Base-by-base conservation (phyloP, 2,797 vertebrate species). In the Gallinago solitaria region DNA sequence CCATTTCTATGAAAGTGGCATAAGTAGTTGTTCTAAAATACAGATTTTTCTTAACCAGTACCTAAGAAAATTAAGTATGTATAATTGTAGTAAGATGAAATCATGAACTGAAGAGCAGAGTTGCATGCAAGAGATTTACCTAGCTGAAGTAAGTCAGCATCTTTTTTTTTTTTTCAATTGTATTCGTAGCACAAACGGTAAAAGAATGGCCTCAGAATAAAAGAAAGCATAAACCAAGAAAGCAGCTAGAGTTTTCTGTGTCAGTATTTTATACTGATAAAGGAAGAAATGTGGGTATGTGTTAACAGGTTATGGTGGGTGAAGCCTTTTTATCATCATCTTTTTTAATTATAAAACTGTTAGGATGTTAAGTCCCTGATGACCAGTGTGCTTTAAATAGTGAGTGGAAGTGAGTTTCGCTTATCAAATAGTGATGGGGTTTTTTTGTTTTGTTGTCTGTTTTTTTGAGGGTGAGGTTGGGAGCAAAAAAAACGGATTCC, bases 181-280 rank as follows among this genome's bases (percentile, higher is more conserved):
- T 18, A 6, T 65, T 68, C 95, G n/a, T 71, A 98, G 98, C 93
- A 53, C 97, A 78, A 51, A 69, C 95, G 23, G 16, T 63, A 37
- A 96, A 94, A 93, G 89, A 97, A n/a, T 76, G 90, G 86, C 18
- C 63, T 27, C n/a, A 20, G 68, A 89, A 37, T 45, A 95, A 67
- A 85, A 97, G 80, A 63, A 96, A 96, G 60, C 54, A 27, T 61
- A 97, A 94, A 64, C 20, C 51, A 45, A 97, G 89, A 81, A 97
- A 85, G 77, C 76, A 73, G 16, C 47, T 60, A n/a, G 93, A 91
- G 41, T 37, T 88, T 8, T 96, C 97, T 14, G 65, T 97, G 35
- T 97, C 96, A 14, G 86, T 97, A 12, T 98, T 98, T 97, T 98
- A 98, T 86, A 97, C 91, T 21, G 98, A 97, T 39, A 94, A 96